Percentiles rank a stretch among this genome's conserved stretches.
phyloP scores from a whole-genome alignment of 2,113 vertebrate species.

The Megaceryle maxima region DNA sequence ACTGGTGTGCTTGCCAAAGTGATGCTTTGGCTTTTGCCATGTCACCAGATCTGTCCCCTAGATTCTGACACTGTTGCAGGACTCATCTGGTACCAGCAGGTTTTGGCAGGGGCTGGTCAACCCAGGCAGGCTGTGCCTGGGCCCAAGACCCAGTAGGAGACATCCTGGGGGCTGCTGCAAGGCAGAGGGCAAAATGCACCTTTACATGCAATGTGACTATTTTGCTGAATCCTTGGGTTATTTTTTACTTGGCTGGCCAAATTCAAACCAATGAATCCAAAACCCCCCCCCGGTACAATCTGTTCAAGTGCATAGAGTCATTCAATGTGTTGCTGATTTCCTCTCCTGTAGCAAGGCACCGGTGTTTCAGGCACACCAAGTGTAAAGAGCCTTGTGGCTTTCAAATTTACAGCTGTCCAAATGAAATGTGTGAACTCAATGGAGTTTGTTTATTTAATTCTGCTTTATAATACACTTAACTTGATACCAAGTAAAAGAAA shows the following conservation, averaged over 20 bases:
- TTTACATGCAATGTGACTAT: accelerated
- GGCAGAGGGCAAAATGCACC: not conserved
- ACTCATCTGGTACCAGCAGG: not conserved
- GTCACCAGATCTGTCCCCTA: not conserved
- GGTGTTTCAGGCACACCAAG: not conserved
- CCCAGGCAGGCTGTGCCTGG: not conserved
- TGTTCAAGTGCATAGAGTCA: not conserved
- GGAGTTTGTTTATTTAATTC: slow-evolving; percentile 55
- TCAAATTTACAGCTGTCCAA: not conserved
- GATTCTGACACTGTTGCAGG: not conserved
- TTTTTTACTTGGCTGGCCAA: not conserved
- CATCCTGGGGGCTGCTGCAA: not conserved
- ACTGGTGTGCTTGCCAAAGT: not conserved
- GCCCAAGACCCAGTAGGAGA: not conserved
- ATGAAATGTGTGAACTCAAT: not conserved
- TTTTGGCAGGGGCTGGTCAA: not conserved
- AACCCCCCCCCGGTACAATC: not conserved
- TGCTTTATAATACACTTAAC: slow-evolving; percentile 32
- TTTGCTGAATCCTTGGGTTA: not conserved
- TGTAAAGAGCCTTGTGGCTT: not conserved
- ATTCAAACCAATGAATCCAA: not conserved
- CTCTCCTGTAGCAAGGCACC: not conserved
- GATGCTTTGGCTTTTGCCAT: not conserved
- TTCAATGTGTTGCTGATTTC: not conserved
- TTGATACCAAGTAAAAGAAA: slow-evolving; percentile 53